Evolutionary conservation across 2,888 invertebrate species (phyloP).

Genomic region (Volucella zonaria): DNA sequence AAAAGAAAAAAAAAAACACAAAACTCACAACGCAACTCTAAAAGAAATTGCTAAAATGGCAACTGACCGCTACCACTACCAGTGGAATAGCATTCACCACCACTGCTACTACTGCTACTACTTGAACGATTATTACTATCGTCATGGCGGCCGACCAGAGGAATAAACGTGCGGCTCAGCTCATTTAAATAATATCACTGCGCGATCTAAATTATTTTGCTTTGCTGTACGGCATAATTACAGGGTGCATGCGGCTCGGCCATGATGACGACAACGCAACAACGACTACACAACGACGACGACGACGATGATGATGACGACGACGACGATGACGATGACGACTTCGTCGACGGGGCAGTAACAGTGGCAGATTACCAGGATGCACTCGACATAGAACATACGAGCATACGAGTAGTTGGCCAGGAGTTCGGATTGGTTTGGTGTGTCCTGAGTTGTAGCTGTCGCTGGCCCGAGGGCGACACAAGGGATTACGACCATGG

Average conservation of each 20-base stretch:
- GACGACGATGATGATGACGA: constrained; percentile 60
- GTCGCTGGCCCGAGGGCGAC: constrained; percentile 61
- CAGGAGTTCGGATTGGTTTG: constrained; percentile 63
- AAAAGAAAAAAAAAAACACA: not conserved
- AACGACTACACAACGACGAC: constrained; percentile 4
- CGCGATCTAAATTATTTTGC: constrained; percentile 74
- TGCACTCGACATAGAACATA: constrained; percentile 20
- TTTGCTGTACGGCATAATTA: constrained; percentile 72
- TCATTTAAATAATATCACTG: constrained; percentile 74
- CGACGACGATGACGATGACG: constrained; percentile 3
- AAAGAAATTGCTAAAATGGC: constrained; percentile 62
- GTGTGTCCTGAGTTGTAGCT: constrained; percentile 59
- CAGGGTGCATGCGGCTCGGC: constrained; percentile 68
- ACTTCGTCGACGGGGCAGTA: constrained; percentile 18
- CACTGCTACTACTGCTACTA: no score
- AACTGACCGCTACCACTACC: constrained; percentile 60
- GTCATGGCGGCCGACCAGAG: constrained; percentile 49
- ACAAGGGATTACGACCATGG: constrained; percentile 57
- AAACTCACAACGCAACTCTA: not conserved
- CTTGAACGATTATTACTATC: not conserved
- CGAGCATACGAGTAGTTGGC: constrained; percentile 21
- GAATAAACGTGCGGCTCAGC: constrained; percentile 68
- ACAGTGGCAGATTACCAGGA: constrained; percentile 48
- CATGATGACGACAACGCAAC: constrained; percentile 53
- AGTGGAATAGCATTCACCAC: not conserved